Evolutionary conservation across 2,113 vertebrate species (phyloP).

Genomic region (Sorex fumeus): DNA sequence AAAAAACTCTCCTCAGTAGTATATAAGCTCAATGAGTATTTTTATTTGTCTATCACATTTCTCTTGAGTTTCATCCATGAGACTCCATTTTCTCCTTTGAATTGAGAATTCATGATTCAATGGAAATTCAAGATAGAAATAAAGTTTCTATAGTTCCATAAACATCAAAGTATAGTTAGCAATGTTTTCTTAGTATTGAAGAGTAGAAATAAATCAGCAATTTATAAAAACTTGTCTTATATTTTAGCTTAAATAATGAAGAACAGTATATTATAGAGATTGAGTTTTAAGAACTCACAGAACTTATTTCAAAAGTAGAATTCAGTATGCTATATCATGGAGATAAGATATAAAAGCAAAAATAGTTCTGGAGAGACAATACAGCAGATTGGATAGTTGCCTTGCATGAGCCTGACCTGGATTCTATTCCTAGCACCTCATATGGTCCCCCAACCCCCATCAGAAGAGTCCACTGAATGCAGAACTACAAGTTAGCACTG

Average conservation of each 20-base stretch:
- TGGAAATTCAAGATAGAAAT: neutral
- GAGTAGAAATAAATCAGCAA: neutral
- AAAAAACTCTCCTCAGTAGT: neutral
- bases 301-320: too few relatives aligned
- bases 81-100: neutral
- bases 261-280: neutral
- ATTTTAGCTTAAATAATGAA: constrained; percentile 31
- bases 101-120: neutral
- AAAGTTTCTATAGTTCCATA: neutral
- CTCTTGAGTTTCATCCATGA: neutral
- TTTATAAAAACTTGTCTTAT: neutral
- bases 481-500: too few relatives aligned
- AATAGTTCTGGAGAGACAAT: too few relatives aligned
- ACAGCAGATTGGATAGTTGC: too few relatives aligned
- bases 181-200: neutral
- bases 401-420: too few relatives aligned
- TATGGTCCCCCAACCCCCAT: too few relatives aligned
- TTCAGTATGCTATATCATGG: too few relatives aligned
- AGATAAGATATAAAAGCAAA: too few relatives aligned
- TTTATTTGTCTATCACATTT: neutral
- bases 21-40: neutral
- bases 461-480: too few relatives aligned
- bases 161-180: constrained; percentile 1
- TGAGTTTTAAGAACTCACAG: too few relatives aligned
- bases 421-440: too few relatives aligned